Conservation (phyloP, 1,140 invertebrate genomes). For the Meloidogyne hapla region DNA sequence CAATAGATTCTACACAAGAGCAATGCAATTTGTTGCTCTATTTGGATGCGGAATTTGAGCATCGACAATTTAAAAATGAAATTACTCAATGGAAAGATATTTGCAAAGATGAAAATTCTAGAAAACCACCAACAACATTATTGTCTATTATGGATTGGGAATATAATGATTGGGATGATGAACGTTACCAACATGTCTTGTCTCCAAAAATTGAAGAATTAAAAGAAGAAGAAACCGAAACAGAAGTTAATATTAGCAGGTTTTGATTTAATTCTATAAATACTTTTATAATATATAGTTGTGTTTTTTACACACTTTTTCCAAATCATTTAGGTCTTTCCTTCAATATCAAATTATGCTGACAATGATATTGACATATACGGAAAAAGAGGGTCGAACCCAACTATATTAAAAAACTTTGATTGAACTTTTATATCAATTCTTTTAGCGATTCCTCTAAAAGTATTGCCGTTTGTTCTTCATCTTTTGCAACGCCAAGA, state of each 20-base stretch:
- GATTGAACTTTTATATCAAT: too few relatives aligned
- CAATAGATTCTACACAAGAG: neutral
- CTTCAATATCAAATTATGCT: too few relatives aligned
- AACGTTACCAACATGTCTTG: neutral
- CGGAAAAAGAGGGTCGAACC: too few relatives aligned
- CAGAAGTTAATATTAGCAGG: neutral
- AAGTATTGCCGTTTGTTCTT: too few relatives aligned
- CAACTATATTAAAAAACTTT: too few relatives aligned
- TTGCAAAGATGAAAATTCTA: neutral
- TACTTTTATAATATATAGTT: too few relatives aligned
- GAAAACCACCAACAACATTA: neutral
- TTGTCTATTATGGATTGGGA: neutral
- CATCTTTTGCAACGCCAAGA: too few relatives aligned
- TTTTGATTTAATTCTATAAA: neutral
- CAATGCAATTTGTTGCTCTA: neutral
- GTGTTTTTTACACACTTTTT: too few relatives aligned
- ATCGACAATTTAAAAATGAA: neutral
- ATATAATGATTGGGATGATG: neutral
- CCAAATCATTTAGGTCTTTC: too few relatives aligned
- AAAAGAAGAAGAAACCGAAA: neutral
- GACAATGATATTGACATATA: too few relatives aligned
- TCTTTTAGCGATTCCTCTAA: too few relatives aligned
- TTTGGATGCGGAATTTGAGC: neutral
- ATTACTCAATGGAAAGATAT: neutral
- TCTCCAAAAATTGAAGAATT: neutral